These are phyloP conservation scores for Aethes cnicana DNA, from an alignment of 2,888 invertebrate species.

Conservation along the genomic window DNA sequence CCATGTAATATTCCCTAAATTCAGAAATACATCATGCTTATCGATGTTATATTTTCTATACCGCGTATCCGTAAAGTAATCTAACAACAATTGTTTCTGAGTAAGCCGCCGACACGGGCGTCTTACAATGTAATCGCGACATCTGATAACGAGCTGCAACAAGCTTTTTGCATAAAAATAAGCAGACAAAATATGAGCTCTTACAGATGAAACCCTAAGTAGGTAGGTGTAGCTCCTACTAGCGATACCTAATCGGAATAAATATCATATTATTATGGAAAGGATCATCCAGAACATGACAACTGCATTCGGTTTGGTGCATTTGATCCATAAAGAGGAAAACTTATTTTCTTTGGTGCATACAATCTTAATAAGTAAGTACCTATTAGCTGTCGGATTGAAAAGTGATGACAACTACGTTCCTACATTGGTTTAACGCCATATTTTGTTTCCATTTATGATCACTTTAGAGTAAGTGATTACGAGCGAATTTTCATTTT, in stretches of 20 bases:
- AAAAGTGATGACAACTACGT: no score
- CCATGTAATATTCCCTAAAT: no score
- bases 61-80: no score
- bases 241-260: slow-evolving; percentile 19
- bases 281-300: slow-evolving; percentile 15
- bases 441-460: no score
- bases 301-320: slow-evolving; percentile 22
- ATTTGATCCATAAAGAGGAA: background rate
- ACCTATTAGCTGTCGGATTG: no score
- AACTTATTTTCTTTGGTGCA: background rate
- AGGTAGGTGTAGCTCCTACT: background rate
- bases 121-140: slow-evolving; percentile 18
- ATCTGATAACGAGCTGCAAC: slow-evolving; percentile 27
- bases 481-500: no score
- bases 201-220: slow-evolving; percentile 10
- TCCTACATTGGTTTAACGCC: no score
- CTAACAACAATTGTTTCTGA: slow-evolving; percentile 5
- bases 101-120: background rate
- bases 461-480: no score
- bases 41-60: no score
- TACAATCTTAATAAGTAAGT: no score
- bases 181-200: slow-evolving; percentile 24
- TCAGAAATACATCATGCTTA: no score
- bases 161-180: slow-evolving; percentile 30
- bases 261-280: slow-evolving; percentile 16